Evolutionary conservation across 2,797 vertebrate genomes (phyloP).

Genomic region (Sebastes reedi): DNA sequence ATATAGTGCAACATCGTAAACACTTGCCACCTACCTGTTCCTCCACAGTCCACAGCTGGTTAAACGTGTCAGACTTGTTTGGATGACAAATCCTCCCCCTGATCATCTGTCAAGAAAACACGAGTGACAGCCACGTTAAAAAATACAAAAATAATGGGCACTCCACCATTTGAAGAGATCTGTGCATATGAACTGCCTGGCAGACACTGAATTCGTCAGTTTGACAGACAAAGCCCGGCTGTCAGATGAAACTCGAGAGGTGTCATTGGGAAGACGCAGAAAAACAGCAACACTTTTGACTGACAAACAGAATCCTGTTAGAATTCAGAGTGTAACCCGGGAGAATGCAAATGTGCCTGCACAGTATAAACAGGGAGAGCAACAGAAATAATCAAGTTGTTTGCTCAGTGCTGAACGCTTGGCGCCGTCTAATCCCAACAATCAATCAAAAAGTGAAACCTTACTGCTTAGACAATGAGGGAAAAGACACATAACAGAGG

Average conservation of each 20-base stretch:
- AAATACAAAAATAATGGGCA: conserved; percentile 29
- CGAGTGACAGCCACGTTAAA: conserved; percentile 45
- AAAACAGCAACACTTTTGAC: conserved; percentile 40
- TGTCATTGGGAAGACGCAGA: conserved; percentile 17
- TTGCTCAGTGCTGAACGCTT: conserved; percentile 21
- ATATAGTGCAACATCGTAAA: not conserved
- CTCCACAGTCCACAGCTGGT: conserved; percentile 98
- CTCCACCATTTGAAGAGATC: conserved; percentile 26
- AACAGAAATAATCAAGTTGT: conserved; percentile 37
- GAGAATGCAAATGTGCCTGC: conserved; percentile 43
- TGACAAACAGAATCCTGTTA: conserved; percentile 52
- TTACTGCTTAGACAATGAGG: not conserved
- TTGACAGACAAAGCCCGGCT: conserved; percentile 46
- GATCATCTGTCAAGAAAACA: conserved; percentile 88
- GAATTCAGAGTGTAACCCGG: conserved; percentile 27
- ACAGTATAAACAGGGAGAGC: conserved; percentile 14
- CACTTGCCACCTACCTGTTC: conserved; percentile 88
- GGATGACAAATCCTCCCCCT: conserved; percentile 93
- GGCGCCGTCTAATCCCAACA: conserved; percentile 8
- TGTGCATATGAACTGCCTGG: conserved; percentile 33
- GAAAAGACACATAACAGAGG: conserved; percentile 1
- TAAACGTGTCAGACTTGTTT: conserved; percentile 97
- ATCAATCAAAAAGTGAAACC: conserved; percentile 36
- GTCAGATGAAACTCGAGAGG: conserved; percentile 44
- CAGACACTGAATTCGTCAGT: conserved; percentile 17